phyloP scores from a whole-genome alignment of 2,113 vertebrate species.

The Romanogobio albipinnatus region DNA sequence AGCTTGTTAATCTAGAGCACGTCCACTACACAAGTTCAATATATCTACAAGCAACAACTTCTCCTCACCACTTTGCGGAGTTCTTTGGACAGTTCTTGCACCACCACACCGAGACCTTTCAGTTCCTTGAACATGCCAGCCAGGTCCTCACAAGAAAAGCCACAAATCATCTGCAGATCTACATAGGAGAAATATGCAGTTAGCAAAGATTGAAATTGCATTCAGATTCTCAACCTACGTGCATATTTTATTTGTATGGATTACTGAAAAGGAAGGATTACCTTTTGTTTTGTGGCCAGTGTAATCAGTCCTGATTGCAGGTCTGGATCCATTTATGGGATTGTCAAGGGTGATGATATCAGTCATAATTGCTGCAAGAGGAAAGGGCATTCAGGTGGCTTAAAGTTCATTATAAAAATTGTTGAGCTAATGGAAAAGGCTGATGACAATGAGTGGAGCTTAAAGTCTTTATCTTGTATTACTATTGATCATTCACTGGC shows the following conservation, averaged over 20 bases:
- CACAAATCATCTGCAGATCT: conserved; percentile 93
- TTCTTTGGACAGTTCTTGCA: conserved; percentile 88
- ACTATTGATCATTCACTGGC: conserved; percentile 14
- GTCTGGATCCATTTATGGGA: conserved; percentile 92
- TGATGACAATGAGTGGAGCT: neutral
- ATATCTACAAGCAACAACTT: neutral
- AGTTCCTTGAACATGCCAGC: conserved; percentile 93
- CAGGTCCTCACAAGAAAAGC: conserved; percentile 94
- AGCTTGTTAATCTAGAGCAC: neutral
- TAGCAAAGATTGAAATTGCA: neutral
- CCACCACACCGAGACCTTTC: conserved; percentile 87
- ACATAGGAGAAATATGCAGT: conserved; percentile 24
- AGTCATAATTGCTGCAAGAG: conserved; percentile 71
- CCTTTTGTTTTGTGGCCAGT: conserved; percentile 96
- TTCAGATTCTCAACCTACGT: neutral
- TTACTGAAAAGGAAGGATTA: conserved; percentile 50
- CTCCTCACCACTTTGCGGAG: conserved; percentile 90
- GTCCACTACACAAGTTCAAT: neutral
- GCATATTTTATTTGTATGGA: conserved; percentile 1
- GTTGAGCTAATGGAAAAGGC: neutral
- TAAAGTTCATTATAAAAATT: conserved; percentile 21
- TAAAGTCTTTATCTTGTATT: neutral
- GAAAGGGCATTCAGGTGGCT: conserved; percentile 8
- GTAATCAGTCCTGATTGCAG: conserved; percentile 94
- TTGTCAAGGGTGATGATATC: conserved; percentile 87